Base-by-base conservation (phyloP, 1,140 invertebrate genomes). In the Meloidogyne hapla region DNA sequence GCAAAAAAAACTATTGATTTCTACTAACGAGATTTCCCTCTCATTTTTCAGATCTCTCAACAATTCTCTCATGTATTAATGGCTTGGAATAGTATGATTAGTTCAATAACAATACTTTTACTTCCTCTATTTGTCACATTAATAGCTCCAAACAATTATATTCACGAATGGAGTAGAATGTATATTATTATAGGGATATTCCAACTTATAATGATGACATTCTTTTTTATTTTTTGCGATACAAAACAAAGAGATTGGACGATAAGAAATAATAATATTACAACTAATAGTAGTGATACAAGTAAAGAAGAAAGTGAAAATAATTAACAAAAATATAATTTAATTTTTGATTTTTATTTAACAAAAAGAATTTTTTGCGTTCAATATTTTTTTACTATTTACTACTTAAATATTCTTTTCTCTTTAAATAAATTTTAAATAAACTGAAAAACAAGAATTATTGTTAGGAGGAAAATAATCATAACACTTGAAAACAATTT, bases 31-130 rank as follows among this genome's bases (percentile, higher is more conserved):
- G n/a, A n/a, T 42, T 42, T 42, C 13, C 8, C 40, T 42, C 12
- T 56, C 33, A 3, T 5, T 56, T 56, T n/a, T 56, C 48, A 42
- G 28, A 66, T 66, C 1, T 66, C 65, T 33, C 65, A 66, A 42
- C 65, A 66, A 21, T 42, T 33, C 65, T 33, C 65, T 18, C 65
- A 66, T 8, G 65, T 66, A 8, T 21, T 66, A 42, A 66, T 66
- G 65, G 65, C 65, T n/a, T 66, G 65, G 65, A 66, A 66, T n/a
- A 66, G 65, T n/a, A 23, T 66, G 15, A 66, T 66, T 21, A 33
- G 28, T 21, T 33, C 65, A 15, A n/a, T 42, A 8, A 66, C 65
- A 33, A 21, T 66, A 42, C 65, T 66, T 18, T 21, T 66, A n/a
- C 65, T 66, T 66, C 65, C 65, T 18, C 65, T 66, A 1, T 33